Evolutionary conservation across 1,140 invertebrate genomes (phyloP), one percentile per base, ranked within the genome.

Genomic region (Augochlora pura): DNA sequence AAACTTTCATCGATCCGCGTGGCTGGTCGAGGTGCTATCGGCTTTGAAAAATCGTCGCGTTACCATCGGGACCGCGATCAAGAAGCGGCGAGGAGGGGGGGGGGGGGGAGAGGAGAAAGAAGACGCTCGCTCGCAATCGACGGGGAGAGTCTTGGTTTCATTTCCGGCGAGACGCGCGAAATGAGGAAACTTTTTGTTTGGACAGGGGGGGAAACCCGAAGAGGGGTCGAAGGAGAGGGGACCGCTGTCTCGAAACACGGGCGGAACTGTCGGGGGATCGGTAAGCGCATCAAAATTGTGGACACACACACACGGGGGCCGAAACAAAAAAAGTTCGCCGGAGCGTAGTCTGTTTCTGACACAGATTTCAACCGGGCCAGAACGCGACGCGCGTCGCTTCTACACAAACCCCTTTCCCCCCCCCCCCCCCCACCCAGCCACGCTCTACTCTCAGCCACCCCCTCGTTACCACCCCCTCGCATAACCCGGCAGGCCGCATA

Each of bases 251-350:
- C 60, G 59, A 65, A 70, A 70, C 66, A 62, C 46, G n/a, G n/a
- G 21, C 68, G 67, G 57, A 72, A 72, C 66, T 77, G 65, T 64
- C 79, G 63, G 65, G 63, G 65, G 66, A 67, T 81, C 79, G 68
- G 79, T 68, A 77, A 76, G 66, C 57, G 27, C 75, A 60, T 81
- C 80, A 77, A 71, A 81, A 81, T 70, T 65, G 65, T 77, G 27
- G 71, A 64, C 67, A 27, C n/a, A 65, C 23, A 54, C 12, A 65
- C 23, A 54, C 12, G 18, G 18, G 21, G 27, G 23, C 62, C n/a
- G n/a, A 57, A 81, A 68, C 25, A 70, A 66, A 77, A n/a, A 77
- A 81, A 63, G 42, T 79, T 78, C 60, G 54, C 38, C 63, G 38
- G 3, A 23, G 54, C 54, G 32, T 54, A 32, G 76, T 25, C 67